Conservation (phyloP, 2,797 vertebrate genomes). For the Xenops minutus region DNA sequence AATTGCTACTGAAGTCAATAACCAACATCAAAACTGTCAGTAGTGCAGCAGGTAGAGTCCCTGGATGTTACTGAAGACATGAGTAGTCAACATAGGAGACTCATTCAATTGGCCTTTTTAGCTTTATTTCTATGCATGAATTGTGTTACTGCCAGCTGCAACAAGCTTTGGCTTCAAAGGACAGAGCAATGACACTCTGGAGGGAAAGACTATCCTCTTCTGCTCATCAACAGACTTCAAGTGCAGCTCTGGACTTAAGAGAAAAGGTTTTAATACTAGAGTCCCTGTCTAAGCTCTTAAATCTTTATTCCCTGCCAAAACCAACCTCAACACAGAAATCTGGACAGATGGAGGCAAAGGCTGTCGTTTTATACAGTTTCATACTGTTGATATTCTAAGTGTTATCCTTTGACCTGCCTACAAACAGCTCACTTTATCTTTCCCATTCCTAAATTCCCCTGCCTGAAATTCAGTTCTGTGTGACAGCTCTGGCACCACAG, state of each 20-base stretch:
- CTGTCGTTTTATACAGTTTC: background rate
- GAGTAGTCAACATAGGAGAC: background rate
- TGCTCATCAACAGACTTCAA: background rate
- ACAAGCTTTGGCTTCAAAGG: background rate
- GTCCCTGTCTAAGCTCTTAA: background rate
- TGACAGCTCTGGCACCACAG: background rate
- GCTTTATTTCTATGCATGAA: background rate
- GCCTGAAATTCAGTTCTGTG: background rate
- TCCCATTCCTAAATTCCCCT: background rate
- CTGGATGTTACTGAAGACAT: background rate
- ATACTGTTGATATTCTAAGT: background rate
- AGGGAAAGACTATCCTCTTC: background rate
- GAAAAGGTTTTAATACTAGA: background rate
- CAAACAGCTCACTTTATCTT: background rate
- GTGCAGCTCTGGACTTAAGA: background rate
- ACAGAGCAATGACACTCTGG: background rate
- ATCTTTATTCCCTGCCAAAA: background rate
- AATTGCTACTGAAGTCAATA: background rate
- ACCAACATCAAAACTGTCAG: background rate
- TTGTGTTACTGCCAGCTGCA: background rate
- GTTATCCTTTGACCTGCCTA: background rate
- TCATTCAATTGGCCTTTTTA: background rate
- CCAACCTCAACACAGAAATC: background rate
- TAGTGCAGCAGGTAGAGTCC: background rate
- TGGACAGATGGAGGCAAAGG: slow-evolving; percentile 27